Base-by-base conservation (phyloP, 2,113 vertebrate species). In the Chloebia gouldiae region DNA sequence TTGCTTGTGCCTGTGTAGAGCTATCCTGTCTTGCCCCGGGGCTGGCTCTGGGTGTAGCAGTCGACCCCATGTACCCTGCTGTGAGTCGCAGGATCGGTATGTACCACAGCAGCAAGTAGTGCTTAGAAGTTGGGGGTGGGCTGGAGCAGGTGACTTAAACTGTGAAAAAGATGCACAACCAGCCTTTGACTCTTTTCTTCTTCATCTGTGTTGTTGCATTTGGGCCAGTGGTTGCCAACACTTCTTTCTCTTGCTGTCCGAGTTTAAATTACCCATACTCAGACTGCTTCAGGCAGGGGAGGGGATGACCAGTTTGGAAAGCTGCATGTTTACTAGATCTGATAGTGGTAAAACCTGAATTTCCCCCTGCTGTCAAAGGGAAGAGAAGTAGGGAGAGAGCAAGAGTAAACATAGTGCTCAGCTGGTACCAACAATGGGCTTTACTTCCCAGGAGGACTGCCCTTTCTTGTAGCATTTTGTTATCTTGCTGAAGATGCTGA, bases 401-500 rank as follows among this genome's bases (percentile, higher is more conserved):
- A 68, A 22, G 39, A 50, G 50, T 33, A 44, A 42, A 50, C 4
- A 2, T 27, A 71, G n/a, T 47, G 42, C 63, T 88, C 3, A 4
- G 17, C 59, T 56, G 53, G 24, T n/a, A 17, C 3, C 40, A 65
- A 50, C 77, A 23, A 31, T 24, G 60, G 60, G 44, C 30, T 86
- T 54, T 66, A 33, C 44, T 12, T 56, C 18, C 33, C 17, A 20
- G 51, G 51, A 61, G 61, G 53, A 31, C 20, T 45, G 51, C 9
- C 6, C 50, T n/a, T 92, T 78, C 59, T 78, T 73, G 47, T 30
- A 54, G 59, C 4, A 2, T 44, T 57, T 59, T 65, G 20, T 81
- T 94, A 64, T 68, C 65, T 81, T 70, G 25, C 44, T 68, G 21
- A 86, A 86, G 95, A 88, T 90, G 79, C 23, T 5, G 39, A 37